Percentiles rank a stretch among this genome's conserved stretches.
These are phyloP conservation scores for Carposina sasakii DNA, from an alignment of 1,140 invertebrate genomes.

Conservation along the genomic window DNA sequence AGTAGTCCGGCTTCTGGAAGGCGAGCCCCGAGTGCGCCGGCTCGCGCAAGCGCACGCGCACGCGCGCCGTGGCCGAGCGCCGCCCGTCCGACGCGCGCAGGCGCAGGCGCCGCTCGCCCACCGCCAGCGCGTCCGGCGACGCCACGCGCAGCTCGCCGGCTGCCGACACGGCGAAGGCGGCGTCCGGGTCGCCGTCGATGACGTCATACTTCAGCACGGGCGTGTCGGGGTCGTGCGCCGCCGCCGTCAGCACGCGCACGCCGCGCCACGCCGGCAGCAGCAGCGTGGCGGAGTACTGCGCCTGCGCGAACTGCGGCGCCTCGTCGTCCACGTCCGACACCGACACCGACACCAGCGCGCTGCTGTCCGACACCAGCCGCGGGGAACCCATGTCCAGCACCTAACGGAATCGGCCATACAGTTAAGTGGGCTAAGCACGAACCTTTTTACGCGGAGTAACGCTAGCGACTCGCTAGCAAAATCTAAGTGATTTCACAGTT, in stretches of 20 bases:
- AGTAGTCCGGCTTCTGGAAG: constrained; percentile 88
- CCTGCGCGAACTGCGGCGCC: constrained; percentile 81
- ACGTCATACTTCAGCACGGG: constrained; percentile 84
- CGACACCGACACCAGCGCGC: constrained; percentile 81
- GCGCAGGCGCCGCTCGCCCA: constrained; percentile 76
- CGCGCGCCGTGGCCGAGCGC: constrained; percentile 78
- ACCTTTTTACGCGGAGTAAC: too few relatives aligned
- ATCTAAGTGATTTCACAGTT: too few relatives aligned
- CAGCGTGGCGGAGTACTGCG: constrained; percentile 83
- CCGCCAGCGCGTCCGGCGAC: constrained; percentile 37
- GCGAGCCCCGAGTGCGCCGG: constrained; percentile 84
- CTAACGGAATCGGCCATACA: too few relatives aligned
- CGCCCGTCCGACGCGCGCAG: constrained; percentile 84
- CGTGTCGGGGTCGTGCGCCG: constrained; percentile 84
- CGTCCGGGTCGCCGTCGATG: constrained; percentile 84
- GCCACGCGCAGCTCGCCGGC: constrained; percentile 79
- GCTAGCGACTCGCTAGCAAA: too few relatives aligned
- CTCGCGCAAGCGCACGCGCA: constrained; percentile 78
- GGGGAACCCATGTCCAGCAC: constrained; percentile 91
- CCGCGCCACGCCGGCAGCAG: constrained; percentile 86
- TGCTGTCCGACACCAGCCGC: constrained; percentile 81
- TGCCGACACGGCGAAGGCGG: constrained; percentile 85
- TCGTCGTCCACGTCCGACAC: constrained; percentile 92
- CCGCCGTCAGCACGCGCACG: constrained; percentile 79
- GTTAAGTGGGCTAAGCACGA: too few relatives aligned